Conservation (phyloP, 2,888 invertebrate species). For the Hyles lineata region DNA sequence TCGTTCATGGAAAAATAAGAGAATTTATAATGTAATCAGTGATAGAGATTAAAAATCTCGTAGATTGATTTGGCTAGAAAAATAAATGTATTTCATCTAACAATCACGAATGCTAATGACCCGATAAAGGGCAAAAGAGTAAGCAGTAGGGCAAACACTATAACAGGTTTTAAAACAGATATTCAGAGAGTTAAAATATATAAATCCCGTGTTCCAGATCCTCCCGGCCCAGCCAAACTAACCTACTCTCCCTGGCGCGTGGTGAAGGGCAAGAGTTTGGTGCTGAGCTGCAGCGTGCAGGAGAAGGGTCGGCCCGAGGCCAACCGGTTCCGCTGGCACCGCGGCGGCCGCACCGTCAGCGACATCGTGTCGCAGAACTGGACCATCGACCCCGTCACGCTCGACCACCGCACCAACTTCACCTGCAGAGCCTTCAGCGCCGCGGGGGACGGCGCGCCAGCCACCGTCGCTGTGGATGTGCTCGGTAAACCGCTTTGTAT, state of each 20-base stretch:
- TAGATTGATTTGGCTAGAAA: too few relatives aligned
- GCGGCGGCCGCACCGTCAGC: constrained; percentile 89
- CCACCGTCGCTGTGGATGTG: constrained; percentile 84
- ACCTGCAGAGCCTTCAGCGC: constrained; percentile 94
- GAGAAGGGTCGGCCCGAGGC: constrained; percentile 93
- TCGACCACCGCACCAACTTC: constrained; percentile 95
- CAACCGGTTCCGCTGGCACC: constrained; percentile 91
- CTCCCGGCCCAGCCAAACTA: constrained; percentile 93
- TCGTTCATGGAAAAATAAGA: too few relatives aligned
- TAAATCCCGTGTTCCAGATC: constrained; percentile 83
- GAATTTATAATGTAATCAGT: neutral
- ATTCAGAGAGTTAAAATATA: too few relatives aligned
- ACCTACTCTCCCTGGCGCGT: constrained; percentile 90
- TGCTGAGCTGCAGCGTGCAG: constrained; percentile 92
- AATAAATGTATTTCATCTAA: too few relatives aligned
- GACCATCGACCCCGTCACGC: constrained; percentile 92
- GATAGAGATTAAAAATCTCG: too few relatives aligned
- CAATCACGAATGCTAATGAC: too few relatives aligned
- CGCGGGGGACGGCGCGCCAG: constrained; percentile 89
- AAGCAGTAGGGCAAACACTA: too few relatives aligned
- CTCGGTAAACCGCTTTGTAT: constrained; percentile 68
- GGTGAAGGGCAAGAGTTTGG: constrained; percentile 92
- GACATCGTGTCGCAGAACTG: constrained; percentile 91
- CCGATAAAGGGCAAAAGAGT: too few relatives aligned
- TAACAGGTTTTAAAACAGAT: too few relatives aligned